Percentiles rank a stretch among this genome's conserved stretches.
phyloP scores from a whole-genome alignment of 2,888 invertebrate genomes.

The Steinernema carpocapsae region DNA sequence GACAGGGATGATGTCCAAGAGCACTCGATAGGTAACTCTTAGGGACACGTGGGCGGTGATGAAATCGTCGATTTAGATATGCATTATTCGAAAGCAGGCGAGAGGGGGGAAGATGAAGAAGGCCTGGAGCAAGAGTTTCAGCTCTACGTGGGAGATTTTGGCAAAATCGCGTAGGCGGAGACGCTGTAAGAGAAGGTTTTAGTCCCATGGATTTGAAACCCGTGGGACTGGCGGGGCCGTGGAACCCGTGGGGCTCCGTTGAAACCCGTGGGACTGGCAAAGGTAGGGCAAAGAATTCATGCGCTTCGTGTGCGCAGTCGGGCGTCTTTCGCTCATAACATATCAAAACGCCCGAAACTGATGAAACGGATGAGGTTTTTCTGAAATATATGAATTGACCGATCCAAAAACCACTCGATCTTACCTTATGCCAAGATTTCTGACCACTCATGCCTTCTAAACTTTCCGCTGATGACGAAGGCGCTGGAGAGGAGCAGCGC shows the following conservation, averaged over 20 bases:
- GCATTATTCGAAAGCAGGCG: too few relatives aligned
- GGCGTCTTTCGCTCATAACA: background rate
- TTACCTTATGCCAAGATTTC: background rate
- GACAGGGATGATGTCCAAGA: too few relatives aligned
- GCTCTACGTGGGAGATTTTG: too few relatives aligned
- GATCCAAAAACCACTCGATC: too few relatives aligned
- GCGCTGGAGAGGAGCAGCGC: background rate
- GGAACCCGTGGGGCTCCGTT: background rate
- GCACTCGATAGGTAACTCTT: too few relatives aligned
- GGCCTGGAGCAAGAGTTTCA: too few relatives aligned
- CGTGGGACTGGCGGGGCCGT: background rate
- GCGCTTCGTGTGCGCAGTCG: background rate
- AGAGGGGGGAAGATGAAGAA: too few relatives aligned
- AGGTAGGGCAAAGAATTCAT: background rate
- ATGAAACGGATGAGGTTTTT: background rate
- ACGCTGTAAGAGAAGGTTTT: too few relatives aligned
- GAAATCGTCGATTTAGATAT: too few relatives aligned
- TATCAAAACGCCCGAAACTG: background rate
- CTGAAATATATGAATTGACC: background rate
- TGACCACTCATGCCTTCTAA: background rate
- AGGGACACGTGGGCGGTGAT: too few relatives aligned
- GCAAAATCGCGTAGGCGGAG: too few relatives aligned
- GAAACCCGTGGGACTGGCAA: background rate
- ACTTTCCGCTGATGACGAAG: background rate
- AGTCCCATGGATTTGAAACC: too few relatives aligned